A percentile compares a stretch with the other conserved stretches of the same genome.
Conservation (phyloP, 1,140 invertebrate genomes). For the Philopotamus ludificatus region DNA sequence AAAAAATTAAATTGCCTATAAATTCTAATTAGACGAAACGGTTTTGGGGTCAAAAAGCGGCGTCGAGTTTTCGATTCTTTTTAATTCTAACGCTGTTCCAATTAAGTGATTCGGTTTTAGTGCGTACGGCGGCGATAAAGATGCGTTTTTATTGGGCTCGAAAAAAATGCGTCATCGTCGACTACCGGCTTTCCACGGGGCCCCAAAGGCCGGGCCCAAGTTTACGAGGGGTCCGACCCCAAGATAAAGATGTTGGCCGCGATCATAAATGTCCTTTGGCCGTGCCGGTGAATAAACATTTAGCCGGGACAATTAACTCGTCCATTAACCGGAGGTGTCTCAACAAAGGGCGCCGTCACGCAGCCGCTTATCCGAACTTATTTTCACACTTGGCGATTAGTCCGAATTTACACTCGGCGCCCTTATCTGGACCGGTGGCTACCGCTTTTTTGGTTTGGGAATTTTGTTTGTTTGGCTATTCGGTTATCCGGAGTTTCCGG, state of each 20-base stretch:
- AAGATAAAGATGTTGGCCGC: constrained; percentile 27
- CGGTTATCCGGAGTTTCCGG: background rate
- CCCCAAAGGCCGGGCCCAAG: background rate
- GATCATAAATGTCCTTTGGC: constrained; percentile 23
- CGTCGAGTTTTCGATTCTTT: too few relatives aligned
- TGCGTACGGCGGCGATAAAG: background rate
- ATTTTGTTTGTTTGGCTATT: constrained; percentile 16
- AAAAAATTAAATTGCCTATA: too few relatives aligned
- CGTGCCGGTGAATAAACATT: constrained; percentile 24
- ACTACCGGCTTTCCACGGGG: background rate
- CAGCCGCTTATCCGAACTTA: background rate
- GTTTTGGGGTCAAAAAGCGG: too few relatives aligned
- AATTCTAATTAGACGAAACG: too few relatives aligned
- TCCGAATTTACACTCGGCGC: background rate
- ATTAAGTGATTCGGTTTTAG: background rate
- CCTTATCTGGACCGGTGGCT: background rate
- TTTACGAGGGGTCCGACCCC: constrained; percentile 24
- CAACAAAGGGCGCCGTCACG: background rate
- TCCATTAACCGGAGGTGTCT: constrained; percentile 26
- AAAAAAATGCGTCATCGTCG: too few relatives aligned
- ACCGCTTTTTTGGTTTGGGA: too few relatives aligned
- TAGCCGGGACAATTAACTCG: constrained; percentile 23
- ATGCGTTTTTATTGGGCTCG: constrained; percentile 1
- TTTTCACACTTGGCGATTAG: background rate
- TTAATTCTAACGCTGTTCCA: too few relatives aligned